Evolutionary conservation across 2,797 vertebrate species (phyloP).

Genomic region (Propithecus perrieri): DNA sequence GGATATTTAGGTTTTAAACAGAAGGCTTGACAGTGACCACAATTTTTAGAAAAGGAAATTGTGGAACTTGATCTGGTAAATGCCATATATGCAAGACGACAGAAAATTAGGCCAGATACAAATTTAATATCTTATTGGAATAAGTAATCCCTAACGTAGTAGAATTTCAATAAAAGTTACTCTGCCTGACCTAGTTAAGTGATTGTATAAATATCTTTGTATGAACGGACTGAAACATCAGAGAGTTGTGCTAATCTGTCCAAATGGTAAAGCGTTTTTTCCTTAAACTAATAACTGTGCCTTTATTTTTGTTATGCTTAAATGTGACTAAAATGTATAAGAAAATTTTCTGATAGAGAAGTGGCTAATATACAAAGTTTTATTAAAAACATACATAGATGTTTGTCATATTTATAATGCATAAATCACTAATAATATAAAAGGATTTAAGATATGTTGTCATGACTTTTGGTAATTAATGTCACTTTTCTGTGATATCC

Average conservation of each 20-base stretch:
- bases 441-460: not conserved
- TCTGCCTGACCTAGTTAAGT: not conserved
- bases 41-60: not conserved
- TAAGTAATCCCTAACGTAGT: constrained; percentile 4
- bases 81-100: not conserved
- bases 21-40: not conserved
- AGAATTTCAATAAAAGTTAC: not conserved
- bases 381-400: not conserved
- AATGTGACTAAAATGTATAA: not conserved
- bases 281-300: not conserved
- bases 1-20: not conserved
- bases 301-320: not conserved
- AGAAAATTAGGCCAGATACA: constrained; percentile 26
- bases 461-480: not conserved
- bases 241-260: not conserved
- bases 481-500: not conserved
- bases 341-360: not conserved
- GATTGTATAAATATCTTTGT: not conserved
- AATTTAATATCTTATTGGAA: not conserved
- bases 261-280: not conserved
- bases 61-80: not conserved
- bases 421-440: not conserved
- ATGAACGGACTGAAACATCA: not conserved
- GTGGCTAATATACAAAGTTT: not conserved
- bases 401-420: not conserved